Percentiles rank a stretch among this genome's conserved stretches.
These are phyloP conservation scores for Anguilla marmorata DNA, from an alignment of 2,797 vertebrate species.

Conservation along the genomic window DNA sequence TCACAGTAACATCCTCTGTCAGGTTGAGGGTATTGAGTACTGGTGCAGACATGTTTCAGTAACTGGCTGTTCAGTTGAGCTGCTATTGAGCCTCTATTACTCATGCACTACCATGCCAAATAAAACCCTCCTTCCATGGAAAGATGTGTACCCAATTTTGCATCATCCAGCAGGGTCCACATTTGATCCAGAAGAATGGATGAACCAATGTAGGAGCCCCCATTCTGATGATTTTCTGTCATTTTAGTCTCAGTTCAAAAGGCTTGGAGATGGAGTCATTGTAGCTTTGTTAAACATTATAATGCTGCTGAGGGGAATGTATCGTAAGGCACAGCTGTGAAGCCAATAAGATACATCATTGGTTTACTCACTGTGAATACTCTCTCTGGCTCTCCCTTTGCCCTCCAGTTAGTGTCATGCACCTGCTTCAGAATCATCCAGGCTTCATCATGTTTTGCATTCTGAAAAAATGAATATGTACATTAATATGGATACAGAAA, in stretches of 20 bases:
- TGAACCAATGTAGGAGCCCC: background rate
- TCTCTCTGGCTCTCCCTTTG: slow-evolving; percentile 89
- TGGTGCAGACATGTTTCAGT: background rate
- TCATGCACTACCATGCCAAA: background rate
- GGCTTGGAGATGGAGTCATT: background rate
- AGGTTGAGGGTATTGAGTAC: background rate
- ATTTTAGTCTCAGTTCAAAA: background rate
- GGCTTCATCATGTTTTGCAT: slow-evolving; percentile 92
- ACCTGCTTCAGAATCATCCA: slow-evolving; percentile 98
- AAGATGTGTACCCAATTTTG: too few species aligned
- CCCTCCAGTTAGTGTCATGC: slow-evolving; percentile 95
- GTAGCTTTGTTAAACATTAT: background rate
- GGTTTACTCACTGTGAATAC: slow-evolving; percentile 86
- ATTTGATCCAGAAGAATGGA: background rate
- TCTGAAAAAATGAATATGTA: slow-evolving; percentile 63
- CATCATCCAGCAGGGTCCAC: background rate
- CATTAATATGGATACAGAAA: background rate
- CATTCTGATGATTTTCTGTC: background rate
- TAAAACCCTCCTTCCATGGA: too few species aligned
- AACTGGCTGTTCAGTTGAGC: background rate
- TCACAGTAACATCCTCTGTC: background rate
- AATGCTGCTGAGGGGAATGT: background rate
- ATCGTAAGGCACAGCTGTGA: background rate
- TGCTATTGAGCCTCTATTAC: background rate
- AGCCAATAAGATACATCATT: background rate